phyloP scores from a whole-genome alignment of 2,888 invertebrate species.

The Apocheima hispidaria region DNA sequence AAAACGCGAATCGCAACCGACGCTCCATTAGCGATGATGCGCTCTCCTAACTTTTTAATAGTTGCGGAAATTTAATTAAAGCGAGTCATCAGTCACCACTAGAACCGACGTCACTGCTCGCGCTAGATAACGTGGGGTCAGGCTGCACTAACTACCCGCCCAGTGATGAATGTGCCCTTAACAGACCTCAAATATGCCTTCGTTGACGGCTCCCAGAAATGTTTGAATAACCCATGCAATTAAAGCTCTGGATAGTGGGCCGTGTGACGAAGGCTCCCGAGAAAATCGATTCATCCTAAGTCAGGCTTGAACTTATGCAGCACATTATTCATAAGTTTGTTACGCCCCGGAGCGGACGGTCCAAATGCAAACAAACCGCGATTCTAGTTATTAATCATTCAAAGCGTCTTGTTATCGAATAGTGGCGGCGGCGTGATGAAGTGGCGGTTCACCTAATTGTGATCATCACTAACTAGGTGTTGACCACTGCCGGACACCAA shows the following conservation, averaged over 20 bases:
- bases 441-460: slow-evolving; percentile 76
- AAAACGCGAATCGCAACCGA: slow-evolving; percentile 55
- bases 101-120: slow-evolving; percentile 75
- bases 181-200: slow-evolving; percentile 81
- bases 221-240: slow-evolving; percentile 79
- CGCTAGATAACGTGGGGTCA: slow-evolving; percentile 83
- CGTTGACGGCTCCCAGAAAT: slow-evolving; percentile 70
- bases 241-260: slow-evolving; percentile 58
- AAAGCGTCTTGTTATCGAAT: slow-evolving; percentile 73
- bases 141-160: slow-evolving; percentile 72
- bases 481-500: slow-evolving; percentile 61
- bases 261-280: slow-evolving; percentile 59
- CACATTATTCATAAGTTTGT: slow-evolving; percentile 83
- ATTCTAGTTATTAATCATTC: slow-evolving; percentile 80
- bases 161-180: slow-evolving; percentile 80
- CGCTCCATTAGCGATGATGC: slow-evolving; percentile 55
- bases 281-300: slow-evolving; percentile 71
- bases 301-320: slow-evolving; percentile 63
- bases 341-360: slow-evolving; percentile 65
- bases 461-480: slow-evolving; percentile 73
- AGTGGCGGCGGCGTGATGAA: slow-evolving; percentile 73
- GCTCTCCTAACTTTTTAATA: slow-evolving; percentile 56
- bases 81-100: slow-evolving; percentile 81
- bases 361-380: slow-evolving; percentile 76
- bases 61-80: slow-evolving; percentile 82